phyloP scores from a whole-genome alignment of 2,797 vertebrate species.

The Chelonia mydas region DNA sequence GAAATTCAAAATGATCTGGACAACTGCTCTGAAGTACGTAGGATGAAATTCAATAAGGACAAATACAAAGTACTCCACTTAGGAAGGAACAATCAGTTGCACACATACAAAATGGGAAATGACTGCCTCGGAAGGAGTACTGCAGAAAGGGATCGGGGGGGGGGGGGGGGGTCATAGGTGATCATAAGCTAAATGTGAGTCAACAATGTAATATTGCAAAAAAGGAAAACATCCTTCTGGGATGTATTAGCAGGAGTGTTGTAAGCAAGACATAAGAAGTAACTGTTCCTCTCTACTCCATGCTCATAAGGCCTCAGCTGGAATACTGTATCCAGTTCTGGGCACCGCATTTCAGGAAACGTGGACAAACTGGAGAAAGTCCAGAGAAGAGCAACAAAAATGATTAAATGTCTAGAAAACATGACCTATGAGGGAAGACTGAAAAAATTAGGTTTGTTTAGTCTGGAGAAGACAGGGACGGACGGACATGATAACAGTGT shows the following conservation, averaged over 20 bases:
- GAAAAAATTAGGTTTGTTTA: not conserved
- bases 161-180: not conserved
- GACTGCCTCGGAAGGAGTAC: not conserved
- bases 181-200: not conserved
- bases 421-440: not conserved
- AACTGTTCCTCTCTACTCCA: not conserved
- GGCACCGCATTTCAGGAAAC: not conserved
- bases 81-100: not conserved
- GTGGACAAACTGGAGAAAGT: not conserved
- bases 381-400: not conserved
- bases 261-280: not conserved
- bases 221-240: not conserved
- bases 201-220: not conserved
- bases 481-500: not conserved
- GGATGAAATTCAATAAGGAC: not conserved
- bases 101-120: not conserved
- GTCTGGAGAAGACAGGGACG: not conserved
- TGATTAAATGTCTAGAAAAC: not conserved
- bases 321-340: not conserved
- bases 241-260: not conserved
- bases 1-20: not conserved
- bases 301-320: not conserved
- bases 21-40: not conserved
- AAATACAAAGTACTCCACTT: not conserved
- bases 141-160: not conserved